Conservation (phyloP, 2,113 vertebrate genomes). For the Anarhynchus alexandrinus region DNA sequence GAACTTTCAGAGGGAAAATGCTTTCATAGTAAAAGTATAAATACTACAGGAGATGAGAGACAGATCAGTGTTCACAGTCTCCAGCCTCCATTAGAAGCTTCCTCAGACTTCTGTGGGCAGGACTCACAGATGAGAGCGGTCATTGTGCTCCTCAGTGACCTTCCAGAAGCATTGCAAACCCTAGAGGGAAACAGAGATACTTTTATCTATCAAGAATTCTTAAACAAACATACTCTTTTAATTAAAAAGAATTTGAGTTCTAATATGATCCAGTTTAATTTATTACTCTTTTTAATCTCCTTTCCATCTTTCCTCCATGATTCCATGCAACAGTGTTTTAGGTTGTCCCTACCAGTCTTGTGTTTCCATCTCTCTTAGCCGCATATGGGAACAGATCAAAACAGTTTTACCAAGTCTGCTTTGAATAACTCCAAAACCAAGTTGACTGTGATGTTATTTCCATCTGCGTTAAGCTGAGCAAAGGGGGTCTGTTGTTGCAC, state of each 20-base stretch:
- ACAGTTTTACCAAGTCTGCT: neutral
- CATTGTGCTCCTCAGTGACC: neutral
- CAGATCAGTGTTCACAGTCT: neutral
- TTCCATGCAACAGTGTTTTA: neutral
- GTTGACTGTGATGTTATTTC: neutral
- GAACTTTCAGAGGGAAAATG: neutral
- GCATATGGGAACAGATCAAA: neutral
- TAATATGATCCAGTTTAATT: neutral
- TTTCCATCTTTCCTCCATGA: neutral
- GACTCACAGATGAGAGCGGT: neutral
- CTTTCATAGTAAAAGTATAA: slow-evolving; percentile 11
- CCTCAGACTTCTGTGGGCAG: neutral
- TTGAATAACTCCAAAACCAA: neutral
- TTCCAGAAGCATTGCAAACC: neutral
- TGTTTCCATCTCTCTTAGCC: neutral
- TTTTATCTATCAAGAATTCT: neutral
- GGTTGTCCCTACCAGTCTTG: neutral
- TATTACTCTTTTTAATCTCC: neutral
- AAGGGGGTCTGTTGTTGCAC: neutral
- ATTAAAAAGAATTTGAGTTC: neutral
- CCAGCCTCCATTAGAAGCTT: neutral
- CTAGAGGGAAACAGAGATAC: neutral
- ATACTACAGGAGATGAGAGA: neutral
- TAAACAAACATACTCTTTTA: neutral
- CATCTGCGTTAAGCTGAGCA: neutral